phyloP scores from a whole-genome alignment of 2,888 invertebrate genomes.

The Sarcophaga caerulescens region DNA sequence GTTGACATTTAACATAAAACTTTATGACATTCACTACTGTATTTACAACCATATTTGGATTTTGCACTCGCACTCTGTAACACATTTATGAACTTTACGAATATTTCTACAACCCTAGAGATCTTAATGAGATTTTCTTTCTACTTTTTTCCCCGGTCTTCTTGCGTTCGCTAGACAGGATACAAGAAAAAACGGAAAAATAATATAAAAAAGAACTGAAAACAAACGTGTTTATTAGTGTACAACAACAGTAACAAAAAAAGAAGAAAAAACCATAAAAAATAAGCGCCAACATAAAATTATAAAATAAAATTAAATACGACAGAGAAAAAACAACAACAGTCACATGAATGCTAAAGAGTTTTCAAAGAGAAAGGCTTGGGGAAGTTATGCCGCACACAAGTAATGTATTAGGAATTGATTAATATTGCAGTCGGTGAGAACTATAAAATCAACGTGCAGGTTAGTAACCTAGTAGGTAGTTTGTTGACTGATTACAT shows the following conservation, averaged over 20 bases:
- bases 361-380: background rate
- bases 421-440: too few relatives aligned
- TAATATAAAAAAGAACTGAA: slow-evolving; percentile 3
- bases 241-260: slow-evolving; percentile 13
- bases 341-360: slow-evolving; percentile 28
- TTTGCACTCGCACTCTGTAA: slow-evolving; percentile 16
- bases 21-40: slow-evolving; percentile 54
- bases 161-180: slow-evolving; percentile 20
- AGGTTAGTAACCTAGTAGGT: too few relatives aligned
- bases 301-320: background rate
- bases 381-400: background rate
- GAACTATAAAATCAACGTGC: too few relatives aligned
- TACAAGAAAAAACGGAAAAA: slow-evolving; percentile 19
- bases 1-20: slow-evolving; percentile 58
- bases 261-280: background rate
- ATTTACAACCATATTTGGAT: slow-evolving; percentile 59
- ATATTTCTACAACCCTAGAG: slow-evolving; percentile 44
- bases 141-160: background rate
- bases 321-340: background rate
- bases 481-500: too few relatives aligned
- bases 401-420: too few relatives aligned
- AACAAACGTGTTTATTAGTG: slow-evolving; percentile 36
- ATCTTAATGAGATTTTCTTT: slow-evolving; percentile 59
- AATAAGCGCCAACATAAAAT: slow-evolving; percentile 7
- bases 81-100: slow-evolving; percentile 56